Conservation (phyloP, 23 tunicate genomes). For the Halocynthia aurantium region DNA sequence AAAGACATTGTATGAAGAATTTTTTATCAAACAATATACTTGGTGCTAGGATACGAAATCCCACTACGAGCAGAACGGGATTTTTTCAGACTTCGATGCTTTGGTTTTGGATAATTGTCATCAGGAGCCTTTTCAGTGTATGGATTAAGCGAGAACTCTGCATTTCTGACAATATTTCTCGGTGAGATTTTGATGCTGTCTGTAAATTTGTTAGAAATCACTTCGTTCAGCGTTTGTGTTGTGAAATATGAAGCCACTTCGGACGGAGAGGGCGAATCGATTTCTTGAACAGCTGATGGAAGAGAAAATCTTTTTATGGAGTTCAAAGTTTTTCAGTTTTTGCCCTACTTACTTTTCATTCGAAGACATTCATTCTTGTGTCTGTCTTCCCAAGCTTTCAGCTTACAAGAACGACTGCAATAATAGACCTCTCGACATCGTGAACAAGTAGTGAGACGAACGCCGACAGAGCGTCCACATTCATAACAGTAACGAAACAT, state of each 20-base stretch:
- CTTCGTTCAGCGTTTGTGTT: slow-evolving; percentile 60
- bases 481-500: slow-evolving; percentile 84
- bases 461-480: slow-evolving; percentile 91
- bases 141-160: slow-evolving; percentile 11
- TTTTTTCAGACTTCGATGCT: too few relatives aligned
- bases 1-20: too few relatives aligned
- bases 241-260: slow-evolving; percentile 69
- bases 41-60: too few relatives aligned
- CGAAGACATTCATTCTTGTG: slow-evolving; percentile 83
- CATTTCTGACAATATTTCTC: slow-evolving; percentile 5
- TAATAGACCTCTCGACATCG: slow-evolving; percentile 83
- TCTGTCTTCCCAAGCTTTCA: slow-evolving; percentile 85
- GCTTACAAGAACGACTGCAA: slow-evolving; percentile 86
- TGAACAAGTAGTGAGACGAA: slow-evolving; percentile 66
- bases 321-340: neutral
- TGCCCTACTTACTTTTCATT: slow-evolving; percentile 42
- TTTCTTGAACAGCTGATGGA: neutral
- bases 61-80: too few relatives aligned
- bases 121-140: neutral
- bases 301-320: neutral
- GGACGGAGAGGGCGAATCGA: slow-evolving; percentile 40
- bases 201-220: slow-evolving; percentile 10
- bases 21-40: too few relatives aligned
- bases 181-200: slow-evolving; percentile 22
- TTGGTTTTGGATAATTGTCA: too few relatives aligned